Conservation (phyloP, 2,113 vertebrate species). For the Chelonoidis abingdonii region DNA sequence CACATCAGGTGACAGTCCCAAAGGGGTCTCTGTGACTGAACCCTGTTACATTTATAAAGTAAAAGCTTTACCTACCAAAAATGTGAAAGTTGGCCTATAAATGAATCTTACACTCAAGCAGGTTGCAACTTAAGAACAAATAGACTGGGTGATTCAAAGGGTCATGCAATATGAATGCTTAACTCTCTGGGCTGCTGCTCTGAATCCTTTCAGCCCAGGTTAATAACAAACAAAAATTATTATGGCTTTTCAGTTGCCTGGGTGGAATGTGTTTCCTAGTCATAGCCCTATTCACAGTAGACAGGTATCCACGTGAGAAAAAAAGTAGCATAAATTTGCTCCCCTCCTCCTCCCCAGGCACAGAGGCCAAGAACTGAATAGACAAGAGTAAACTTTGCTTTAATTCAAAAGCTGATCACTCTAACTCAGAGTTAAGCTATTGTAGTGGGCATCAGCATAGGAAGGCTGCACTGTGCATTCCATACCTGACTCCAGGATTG, state of each 20-base stretch:
- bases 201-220: not conserved
- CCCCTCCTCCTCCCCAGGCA: not conserved
- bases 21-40: too few species aligned
- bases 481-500: not conserved
- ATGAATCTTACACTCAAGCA: not conserved
- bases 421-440: not conserved
- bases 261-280: not conserved
- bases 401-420: not conserved
- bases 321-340: not conserved
- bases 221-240: not conserved
- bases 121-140: not conserved
- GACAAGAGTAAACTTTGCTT: not conserved
- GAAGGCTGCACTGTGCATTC: not conserved
- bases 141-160: fast-evolving
- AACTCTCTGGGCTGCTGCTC: not conserved
- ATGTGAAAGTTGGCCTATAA: not conserved
- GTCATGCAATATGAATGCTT: not conserved
- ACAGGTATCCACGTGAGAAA: not conserved
- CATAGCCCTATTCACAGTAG: not conserved
- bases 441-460: not conserved
- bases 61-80: not conserved
- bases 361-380: not conserved
- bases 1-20: too few species aligned
- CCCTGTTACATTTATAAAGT: not conserved
- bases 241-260: not conserved